These are phyloP conservation scores for Helogale parvula DNA, from an alignment of 2,113 vertebrate genomes.

Conservation along the genomic window DNA sequence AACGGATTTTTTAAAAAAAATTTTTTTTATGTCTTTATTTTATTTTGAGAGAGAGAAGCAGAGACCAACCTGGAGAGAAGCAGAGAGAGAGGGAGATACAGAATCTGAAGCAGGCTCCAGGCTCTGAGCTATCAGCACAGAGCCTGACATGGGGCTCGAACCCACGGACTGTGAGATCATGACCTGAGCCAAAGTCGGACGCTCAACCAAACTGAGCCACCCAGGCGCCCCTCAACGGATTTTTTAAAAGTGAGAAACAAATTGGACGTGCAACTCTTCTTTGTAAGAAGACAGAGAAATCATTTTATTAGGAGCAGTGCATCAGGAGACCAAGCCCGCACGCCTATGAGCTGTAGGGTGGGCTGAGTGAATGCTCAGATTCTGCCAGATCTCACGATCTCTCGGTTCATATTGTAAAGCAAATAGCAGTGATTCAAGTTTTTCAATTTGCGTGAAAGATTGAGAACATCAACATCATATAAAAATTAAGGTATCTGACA, in stretches of 20 bases:
- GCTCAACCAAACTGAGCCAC: too few relatives aligned
- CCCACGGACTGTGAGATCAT: too few relatives aligned
- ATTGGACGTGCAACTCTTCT: constrained; percentile 39
- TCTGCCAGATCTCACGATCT: neutral
- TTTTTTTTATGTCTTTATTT: too few relatives aligned
- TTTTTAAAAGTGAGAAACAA: constrained; percentile 35
- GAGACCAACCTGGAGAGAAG: too few relatives aligned
- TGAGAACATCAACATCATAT: neutral
- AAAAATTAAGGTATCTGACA: neutral
- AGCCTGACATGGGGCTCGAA: too few relatives aligned
- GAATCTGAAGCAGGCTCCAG: too few relatives aligned
- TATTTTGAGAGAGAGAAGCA: too few relatives aligned
- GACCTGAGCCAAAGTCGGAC: too few relatives aligned
- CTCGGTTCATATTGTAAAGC: neutral
- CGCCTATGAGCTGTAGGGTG: neutral
- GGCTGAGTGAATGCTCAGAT: neutral
- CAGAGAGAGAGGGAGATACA: too few relatives aligned
- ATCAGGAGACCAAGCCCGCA: neutral
- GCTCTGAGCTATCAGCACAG: too few relatives aligned
- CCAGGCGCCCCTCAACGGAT: too few relatives aligned
- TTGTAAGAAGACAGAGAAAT: constrained; percentile 51
- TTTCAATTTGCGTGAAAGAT: neutral
- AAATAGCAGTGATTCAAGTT: neutral
- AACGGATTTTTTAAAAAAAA: too few relatives aligned
- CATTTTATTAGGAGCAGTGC: constrained; percentile 45